Base-by-base conservation (phyloP, 2,113 vertebrate species). In the Pholis gunnellus region DNA sequence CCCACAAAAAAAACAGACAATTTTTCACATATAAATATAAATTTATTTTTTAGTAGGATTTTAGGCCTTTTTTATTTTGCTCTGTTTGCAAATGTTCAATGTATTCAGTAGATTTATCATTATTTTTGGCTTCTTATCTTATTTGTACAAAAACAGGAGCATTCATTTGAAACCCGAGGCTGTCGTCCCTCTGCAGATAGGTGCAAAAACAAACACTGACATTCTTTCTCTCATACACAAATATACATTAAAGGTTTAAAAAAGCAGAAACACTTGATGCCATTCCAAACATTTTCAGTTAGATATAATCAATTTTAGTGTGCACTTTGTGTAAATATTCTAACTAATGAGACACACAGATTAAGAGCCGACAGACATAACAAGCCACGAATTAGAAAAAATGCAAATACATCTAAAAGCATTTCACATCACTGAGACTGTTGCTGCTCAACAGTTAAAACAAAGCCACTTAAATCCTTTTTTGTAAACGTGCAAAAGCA, bases 21-120 rank as follows among this genome's bases (percentile, higher is more conserved):
- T 38, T 27, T 68, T 72, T 77, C 50, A 83, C 84, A 89, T 92
- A 91, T 74, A 92, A 92, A 94, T 91, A 92, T 91, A 91, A 64
- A 89, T 93, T 88, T 92, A 93, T 90, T 79, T 84, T 80, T 31
- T n/a, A 60, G 44, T 65, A 56, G 31, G 46, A 44, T 78, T 88
- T 76, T 10, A 50, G 4, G 25, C 75, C 8, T 72, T 86, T 80
- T 48, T 65, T 60, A 18, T 42, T 10, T 79, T 66, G 17, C 34
- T 77, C 17, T 75, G 36, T 74, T n/a, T 83, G 77, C 80, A 56
- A 71, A 69, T 72, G 42, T 69, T 75, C 13, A 3, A 52, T 72
- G 38, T 63, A 77, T 86, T 42, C 70, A 68, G 81, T 57, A 69
- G 10, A 22, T 44, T 29, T 79, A 64, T 72, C 17, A 67, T 34